Base-by-base conservation (phyloP, 2,797 vertebrate genomes). In the Sebastes variabilis region DNA sequence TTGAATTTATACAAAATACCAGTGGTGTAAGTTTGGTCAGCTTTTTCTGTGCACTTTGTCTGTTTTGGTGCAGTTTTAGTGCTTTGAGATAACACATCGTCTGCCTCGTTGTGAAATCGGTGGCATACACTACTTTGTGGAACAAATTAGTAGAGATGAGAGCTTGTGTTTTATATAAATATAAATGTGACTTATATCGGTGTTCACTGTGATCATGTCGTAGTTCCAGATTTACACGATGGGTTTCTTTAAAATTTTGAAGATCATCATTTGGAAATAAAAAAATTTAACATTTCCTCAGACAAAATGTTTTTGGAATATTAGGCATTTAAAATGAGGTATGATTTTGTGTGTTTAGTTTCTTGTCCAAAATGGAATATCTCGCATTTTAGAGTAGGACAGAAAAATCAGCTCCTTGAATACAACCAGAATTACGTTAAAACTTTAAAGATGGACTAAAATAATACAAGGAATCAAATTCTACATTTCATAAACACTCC, bases 151-250 rank as follows among this genome's bases (percentile, higher is more conserved):
- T 87, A 77, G 59, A 85, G 79, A 66, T 20, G 49, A 64, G 49
- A 34, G 22, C 77, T 77, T 78, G 11, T 72, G 81, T 93, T 46
- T 94, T 85, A 11, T 90, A 79, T 74, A 3, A 66, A 75, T 73
- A 73, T 83, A 62, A 62, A 72, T 90, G 86, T 94, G 77, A 76
- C 87, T 91, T 90, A 72, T 94, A 90, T 92, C 87, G 82, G 89
- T 94, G 90, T 94, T 93, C 92, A 95, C 94, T 94, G 94, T 95
- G 93, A 95, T 89, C 22, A 78, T 85, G 86, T 89, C 72, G 61
- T 91, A 67, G 80, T 89, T 86, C 72, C 66, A 73, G 29, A 69
- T 83, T 72, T 72, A 84, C 67, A 79, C 25, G 59, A 81, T 14
- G 72, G 14, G 20, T 77, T 72, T 79, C n/a, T 55, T 54, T 64